phyloP scores from a whole-genome alignment of 2,888 invertebrate genomes.

The Caenorhabditis macrosperma region DNA sequence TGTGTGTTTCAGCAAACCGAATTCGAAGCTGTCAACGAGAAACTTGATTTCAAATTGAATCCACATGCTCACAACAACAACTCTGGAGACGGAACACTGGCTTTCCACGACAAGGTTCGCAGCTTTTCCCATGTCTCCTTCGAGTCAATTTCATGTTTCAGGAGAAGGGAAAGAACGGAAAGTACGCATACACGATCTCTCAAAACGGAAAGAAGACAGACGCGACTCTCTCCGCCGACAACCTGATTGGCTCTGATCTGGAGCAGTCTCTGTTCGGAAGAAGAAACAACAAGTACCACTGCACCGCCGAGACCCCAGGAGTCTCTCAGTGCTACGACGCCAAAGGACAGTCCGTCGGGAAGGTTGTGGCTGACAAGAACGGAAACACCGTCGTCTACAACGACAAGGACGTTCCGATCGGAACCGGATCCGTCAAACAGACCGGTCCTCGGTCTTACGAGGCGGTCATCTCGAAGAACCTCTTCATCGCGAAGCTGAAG shows the following conservation, averaged over 20 bases:
- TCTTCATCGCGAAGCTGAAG: constrained; percentile 78
- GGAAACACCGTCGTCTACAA: constrained; percentile 80
- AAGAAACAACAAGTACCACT: constrained; percentile 77
- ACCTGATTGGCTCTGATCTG: constrained; percentile 69
- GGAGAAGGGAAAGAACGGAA: constrained; percentile 76
- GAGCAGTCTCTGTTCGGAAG: constrained; percentile 76
- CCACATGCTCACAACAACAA: constrained; percentile 75
- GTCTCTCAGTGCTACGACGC: constrained; percentile 80
- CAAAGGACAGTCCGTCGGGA: constrained; percentile 78
- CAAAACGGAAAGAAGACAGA: constrained; percentile 77
- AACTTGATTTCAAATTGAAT: constrained; percentile 76
- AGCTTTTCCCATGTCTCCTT: neutral
- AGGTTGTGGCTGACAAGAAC: constrained; percentile 79
- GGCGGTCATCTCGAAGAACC: constrained; percentile 79
- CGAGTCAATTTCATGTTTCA: constrained; percentile 33
- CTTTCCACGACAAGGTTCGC: constrained; percentile 74
- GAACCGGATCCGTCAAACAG: constrained; percentile 77
- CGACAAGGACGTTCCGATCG: constrained; percentile 79
- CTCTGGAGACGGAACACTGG: constrained; percentile 73
- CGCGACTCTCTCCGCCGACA: constrained; percentile 75
- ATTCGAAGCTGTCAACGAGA: constrained; percentile 77
- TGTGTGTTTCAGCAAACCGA: constrained; percentile 67
- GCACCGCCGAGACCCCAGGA: constrained; percentile 79
- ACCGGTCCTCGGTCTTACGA: constrained; percentile 74
- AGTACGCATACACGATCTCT: constrained; percentile 77